Evolutionary conservation across 2,888 invertebrate species (phyloP), one percentile per base, ranked within the genome.

Genomic region (Drosophila basisetae): DNA sequence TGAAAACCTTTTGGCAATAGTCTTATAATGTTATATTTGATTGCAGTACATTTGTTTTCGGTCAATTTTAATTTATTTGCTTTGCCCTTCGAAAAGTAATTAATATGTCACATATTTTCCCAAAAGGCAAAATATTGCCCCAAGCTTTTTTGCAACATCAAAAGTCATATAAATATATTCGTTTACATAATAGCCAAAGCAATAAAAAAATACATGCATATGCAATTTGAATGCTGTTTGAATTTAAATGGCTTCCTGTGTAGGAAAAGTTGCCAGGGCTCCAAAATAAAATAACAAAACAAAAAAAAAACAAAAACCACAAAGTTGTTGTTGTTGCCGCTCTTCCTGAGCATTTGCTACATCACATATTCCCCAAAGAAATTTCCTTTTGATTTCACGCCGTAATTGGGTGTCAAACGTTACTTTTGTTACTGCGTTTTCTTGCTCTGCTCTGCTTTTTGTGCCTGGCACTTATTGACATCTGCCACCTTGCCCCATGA

Each of bases 381-480:
- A 85, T 83, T 87, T 90, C 80, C 83, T 82, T 90, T 87, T 90
- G 87, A 87, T 88, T 90, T 90, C 80, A 76, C 80, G 82, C 82
- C 81, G 87, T 90, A 87, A 90, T 87, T 87, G 90, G 90, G 90
- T 87, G 87, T 87, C 87, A 90, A 87, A 83, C 80, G 82, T 85
- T 82, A 76, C 87, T 83, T 81, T 89, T 89, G 89, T 83, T 86
- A 70, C 84, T 73, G 69, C 80, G 60, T 67, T 74, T 78, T 83
- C 80, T 62, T 71, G 68, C 73, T 61, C 69, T 58, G 52, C 31
- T 64, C 47, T 62, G 59, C 59, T 64, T 60, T 81, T 47, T 76
- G 73, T 68, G 69, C 66, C 82, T 79, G 84, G 76, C 87, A 86
- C 82, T 89, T 89, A 84, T 89, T 84, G 84, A 89, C 84, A 83